Evolutionary conservation across 1,140 invertebrate species (phyloP).

Genomic region (Bombus sibiricus): DNA sequence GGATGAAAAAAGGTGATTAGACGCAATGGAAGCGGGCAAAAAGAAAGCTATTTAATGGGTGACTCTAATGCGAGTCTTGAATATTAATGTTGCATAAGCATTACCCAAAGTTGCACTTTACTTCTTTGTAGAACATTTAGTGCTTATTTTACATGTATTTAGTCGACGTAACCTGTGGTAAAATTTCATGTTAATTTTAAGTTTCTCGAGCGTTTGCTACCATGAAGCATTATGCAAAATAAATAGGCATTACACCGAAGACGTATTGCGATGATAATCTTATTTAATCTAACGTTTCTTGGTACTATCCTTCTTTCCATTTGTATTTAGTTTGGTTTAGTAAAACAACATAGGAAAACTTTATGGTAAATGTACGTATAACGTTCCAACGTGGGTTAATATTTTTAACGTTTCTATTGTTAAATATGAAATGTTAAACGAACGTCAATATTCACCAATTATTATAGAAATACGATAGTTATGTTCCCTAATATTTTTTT

Average conservation of each 20-base stretch:
- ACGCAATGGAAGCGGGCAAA: not conserved
- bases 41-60: constrained; percentile 11
- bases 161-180: constrained; percentile 19
- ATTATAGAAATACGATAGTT: not conserved
- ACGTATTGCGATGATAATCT: not conserved
- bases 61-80: constrained; percentile 32
- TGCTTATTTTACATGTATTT: constrained; percentile 20
- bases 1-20: not conserved
- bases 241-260: not conserved
- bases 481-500: not conserved
- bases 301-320: not conserved
- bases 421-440: too few relatives aligned
- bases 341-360: too few relatives aligned
- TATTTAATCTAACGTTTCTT: not conserved
- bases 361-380: not conserved
- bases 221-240: constrained; percentile 1
- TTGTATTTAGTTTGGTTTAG: not conserved
- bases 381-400: too few relatives aligned
- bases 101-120: constrained; percentile 36
- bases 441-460: not conserved
- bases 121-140: constrained; percentile 35
- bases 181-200: constrained; percentile 18
- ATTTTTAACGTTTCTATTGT: not conserved
- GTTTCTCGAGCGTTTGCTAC: not conserved
- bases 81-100: constrained; percentile 36